Evolutionary conservation across 2,888 invertebrate species (phyloP), one percentile per base, ranked within the genome.

Genomic region (Omphaloscelis lunosa): DNA sequence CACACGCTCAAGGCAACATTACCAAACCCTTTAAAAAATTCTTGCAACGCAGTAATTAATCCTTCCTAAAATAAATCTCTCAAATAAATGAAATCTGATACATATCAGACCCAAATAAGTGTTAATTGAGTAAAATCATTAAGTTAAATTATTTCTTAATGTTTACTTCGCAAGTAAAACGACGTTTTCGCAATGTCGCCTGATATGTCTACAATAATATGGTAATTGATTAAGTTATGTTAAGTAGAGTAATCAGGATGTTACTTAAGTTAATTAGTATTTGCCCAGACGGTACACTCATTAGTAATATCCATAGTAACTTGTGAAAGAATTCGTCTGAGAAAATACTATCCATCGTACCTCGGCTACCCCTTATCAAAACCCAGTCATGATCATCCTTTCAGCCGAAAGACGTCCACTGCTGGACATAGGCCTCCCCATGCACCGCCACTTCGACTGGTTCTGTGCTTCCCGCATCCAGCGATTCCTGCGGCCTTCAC

Each of bases 211-310:
- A 41, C 58, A 58, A 63, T 79, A 51, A 51, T 71, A 80, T 66
- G 75, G 17, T 80, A 70, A 80, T 70, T 66, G 12, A 34, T 67
- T 71, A 23, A 80, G 45, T 51, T 70, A 66, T 61, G 41, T 20
- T 56, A 66, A 48, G 20, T 78, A 53, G 27, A 39, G 68, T 27
- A 2, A 66, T 80, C 69, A 56, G 69, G 80, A 80, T 80, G 23
- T 80, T 69, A 65, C 75, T 59, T 59, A 59, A 79, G 58, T 27
- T 71, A 23, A 61, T 68, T 39, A 56, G 53, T n/a, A 2, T 68
- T 61, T 48, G 20, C 20, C 63, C 7, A 77, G 53, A 53, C 62
- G 69, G 15, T 51, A 51, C 20, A 58, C 0, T 56, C 12, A 27
- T 67, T 0, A n/a, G 1, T 56, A 56, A n/a, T n/a, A n/a, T n/a